Percentiles rank a stretch among this genome's conserved stretches.
Evolutionary conservation across 2,888 invertebrate genomes (phyloP).

Genomic region (Leptogaster cylindrica): DNA sequence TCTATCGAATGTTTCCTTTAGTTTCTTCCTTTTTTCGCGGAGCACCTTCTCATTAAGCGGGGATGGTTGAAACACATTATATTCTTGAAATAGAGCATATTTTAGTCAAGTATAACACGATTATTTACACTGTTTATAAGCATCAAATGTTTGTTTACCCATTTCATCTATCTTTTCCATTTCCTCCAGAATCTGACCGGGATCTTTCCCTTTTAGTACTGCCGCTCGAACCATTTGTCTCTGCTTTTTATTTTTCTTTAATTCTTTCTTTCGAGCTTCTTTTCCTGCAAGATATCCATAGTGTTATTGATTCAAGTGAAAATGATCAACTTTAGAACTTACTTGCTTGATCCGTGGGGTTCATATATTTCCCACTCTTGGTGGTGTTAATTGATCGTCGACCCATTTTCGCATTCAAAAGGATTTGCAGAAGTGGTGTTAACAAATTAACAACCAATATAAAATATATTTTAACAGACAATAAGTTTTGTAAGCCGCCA

Average conservation of each 20-base stretch:
- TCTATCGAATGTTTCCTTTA: slow-evolving; percentile 92
- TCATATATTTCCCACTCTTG: slow-evolving; percentile 99
- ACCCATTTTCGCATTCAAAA: slow-evolving; percentile 82
- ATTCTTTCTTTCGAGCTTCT: slow-evolving; percentile 94
- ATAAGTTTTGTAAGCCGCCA: too few relatives aligned
- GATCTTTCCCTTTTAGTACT: slow-evolving; percentile 97
- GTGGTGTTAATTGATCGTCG: slow-evolving; percentile 97
- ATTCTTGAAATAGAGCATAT: slow-evolving; percentile 77
- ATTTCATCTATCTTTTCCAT: slow-evolving; percentile 98
- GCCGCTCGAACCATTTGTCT: slow-evolving; percentile 95
- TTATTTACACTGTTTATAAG: too few relatives aligned
- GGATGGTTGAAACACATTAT: slow-evolving; percentile 92
- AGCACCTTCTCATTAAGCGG: slow-evolving; percentile 95
- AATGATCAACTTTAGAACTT: slow-evolving; percentile 67
- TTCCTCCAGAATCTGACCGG: slow-evolving; percentile 90
- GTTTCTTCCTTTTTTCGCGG: slow-evolving; percentile 93
- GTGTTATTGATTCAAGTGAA: slow-evolving; percentile 5
- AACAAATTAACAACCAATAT: too few relatives aligned
- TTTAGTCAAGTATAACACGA: too few relatives aligned
- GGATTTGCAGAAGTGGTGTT: too few relatives aligned
- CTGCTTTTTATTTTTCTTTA: slow-evolving; percentile 98
- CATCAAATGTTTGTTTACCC: slow-evolving; percentile 69
- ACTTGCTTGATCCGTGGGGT: slow-evolving; percentile 99
- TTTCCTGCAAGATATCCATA: slow-evolving; percentile 77
- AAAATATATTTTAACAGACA: too few relatives aligned